Conservation (phyloP, 2,888 invertebrate species). For the Phasia obesa region DNA sequence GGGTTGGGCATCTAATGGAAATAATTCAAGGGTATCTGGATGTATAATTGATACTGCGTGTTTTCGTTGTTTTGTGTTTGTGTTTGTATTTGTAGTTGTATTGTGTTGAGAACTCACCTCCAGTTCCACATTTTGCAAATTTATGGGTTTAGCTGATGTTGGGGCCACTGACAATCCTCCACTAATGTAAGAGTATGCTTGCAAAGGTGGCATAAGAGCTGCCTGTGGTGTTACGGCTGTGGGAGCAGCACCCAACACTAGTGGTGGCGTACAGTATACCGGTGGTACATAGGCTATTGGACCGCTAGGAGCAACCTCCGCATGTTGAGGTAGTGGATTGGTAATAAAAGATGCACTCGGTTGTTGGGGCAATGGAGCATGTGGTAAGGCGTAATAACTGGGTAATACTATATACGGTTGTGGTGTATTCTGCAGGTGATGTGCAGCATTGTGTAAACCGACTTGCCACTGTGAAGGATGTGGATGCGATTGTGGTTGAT, state of each 20-base stretch:
- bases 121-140: conserved; percentile 3
- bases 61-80: conserved; percentile 74
- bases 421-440: conserved; percentile 68
- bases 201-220: no score
- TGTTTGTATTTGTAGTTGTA: no score
- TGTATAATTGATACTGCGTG: conserved; percentile 81
- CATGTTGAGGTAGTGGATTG: conserved; percentile 72
- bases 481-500: conserved; percentile 72
- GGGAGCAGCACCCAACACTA: no score
- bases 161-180: conserved; percentile 46
- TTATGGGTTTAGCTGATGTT: conserved; percentile 63
- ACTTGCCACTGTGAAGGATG: conserved; percentile 72
- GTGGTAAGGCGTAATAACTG: conserved; percentile 57
- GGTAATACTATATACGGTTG: conserved; percentile 55
- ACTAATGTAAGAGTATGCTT: conserved; percentile 66
- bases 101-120: conserved; percentile 23
- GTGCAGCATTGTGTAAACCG: conserved; percentile 62
- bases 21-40: conserved; percentile 78
- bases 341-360: conserved; percentile 74
- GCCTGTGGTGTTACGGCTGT: no score
- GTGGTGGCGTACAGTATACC: no score
- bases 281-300: conserved; percentile 74
- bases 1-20: conserved; percentile 73
- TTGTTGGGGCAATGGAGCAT: conserved; percentile 70
- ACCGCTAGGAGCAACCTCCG: conserved; percentile 73